Conservation (phyloP, 2,113 vertebrate species). For the Rhinoderma darwinii region DNA sequence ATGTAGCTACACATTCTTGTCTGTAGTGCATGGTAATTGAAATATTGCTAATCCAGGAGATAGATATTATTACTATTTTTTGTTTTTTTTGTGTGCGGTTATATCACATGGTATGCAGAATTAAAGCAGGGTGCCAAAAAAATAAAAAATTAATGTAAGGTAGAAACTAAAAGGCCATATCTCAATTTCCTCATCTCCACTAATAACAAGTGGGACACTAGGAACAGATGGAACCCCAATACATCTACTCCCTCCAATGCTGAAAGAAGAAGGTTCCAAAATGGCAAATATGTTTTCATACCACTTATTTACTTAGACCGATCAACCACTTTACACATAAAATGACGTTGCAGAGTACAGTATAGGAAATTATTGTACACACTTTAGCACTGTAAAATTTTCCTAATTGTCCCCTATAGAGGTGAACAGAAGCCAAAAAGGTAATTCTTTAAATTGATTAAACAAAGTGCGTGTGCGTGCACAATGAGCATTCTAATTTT, state of each 20-base stretch:
- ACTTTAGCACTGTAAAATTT: conserved; percentile 77
- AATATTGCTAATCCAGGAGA: conserved; percentile 73
- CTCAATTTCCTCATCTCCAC: conserved; percentile 64
- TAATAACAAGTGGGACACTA: not conserved
- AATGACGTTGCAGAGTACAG: conserved; percentile 63
- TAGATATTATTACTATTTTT: conserved; percentile 48
- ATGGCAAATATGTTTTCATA: not conserved
- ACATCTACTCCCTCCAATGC: not conserved
- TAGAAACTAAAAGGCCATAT: conserved; percentile 66
- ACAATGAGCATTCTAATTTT: not conserved
- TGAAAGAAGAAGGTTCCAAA: not conserved
- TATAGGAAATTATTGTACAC: conserved; percentile 61
- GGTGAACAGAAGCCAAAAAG: conserved; percentile 27
- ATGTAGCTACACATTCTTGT: conserved; percentile 73
- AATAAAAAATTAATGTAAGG: conserved; percentile 53
- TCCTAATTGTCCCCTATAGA: conserved; percentile 59
- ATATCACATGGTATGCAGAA: conserved; percentile 65
- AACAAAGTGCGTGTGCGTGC: not conserved
- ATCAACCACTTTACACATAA: not conserved
- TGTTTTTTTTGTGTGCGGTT: conserved; percentile 57
- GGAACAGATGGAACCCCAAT: not conserved
- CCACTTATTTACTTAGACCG: not conserved
- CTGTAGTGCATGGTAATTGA: conserved; percentile 76
- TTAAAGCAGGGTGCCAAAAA: conserved; percentile 72
- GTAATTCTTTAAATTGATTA: not conserved